Evolutionary conservation across 2,113 vertebrate genomes (phyloP), one percentile per base, ranked within the genome.

Genomic region (Chloropsis hardwickii): DNA sequence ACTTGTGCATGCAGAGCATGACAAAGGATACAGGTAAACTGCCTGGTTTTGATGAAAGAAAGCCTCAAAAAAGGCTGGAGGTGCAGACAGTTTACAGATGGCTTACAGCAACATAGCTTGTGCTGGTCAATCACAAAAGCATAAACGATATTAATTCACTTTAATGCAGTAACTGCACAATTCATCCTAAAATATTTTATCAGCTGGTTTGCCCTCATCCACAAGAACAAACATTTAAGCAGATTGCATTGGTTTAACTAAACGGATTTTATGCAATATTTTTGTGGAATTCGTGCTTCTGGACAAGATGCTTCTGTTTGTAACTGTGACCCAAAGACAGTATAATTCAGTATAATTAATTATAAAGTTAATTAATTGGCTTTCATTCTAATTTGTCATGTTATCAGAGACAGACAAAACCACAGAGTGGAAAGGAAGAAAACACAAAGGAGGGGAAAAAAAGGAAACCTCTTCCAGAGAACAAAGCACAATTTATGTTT

Each of bases 391-490:
- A 58, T 47, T 62, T 51, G 13, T 29, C 22, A 17, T 77, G 70
- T 86, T 50, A 81, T 64, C 40, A 86, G 42, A 72, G 35, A 18
- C 42, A 93, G 45, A 64, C 48, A 71, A 76, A 92, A 80, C 42
- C 80, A 57, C 7, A 44, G 20, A 4, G 20, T 50, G 24, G 19
- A 81, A 65, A 89, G 7, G 70, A 58, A 67, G 31, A n/a, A 67
- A 78, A 37, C 37, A 7, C 9, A 13, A 14, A 58, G 9, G 13
- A 40, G 6, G 5, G 6, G 6, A 0, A 1, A 5, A 35, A 45
- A 66, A 58, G 21, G 19, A 47, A 82, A 39, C 10, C 6, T 40
- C 14, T 84, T 87, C 14, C 8, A 44, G 22, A 42, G 17, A 80
- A 62, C 1, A 19, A 44, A 79, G 27, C 6, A 48, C 33, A 50